Base-by-base conservation (phyloP, 2,888 invertebrate genomes). In the Ypsolopha sequella region DNA sequence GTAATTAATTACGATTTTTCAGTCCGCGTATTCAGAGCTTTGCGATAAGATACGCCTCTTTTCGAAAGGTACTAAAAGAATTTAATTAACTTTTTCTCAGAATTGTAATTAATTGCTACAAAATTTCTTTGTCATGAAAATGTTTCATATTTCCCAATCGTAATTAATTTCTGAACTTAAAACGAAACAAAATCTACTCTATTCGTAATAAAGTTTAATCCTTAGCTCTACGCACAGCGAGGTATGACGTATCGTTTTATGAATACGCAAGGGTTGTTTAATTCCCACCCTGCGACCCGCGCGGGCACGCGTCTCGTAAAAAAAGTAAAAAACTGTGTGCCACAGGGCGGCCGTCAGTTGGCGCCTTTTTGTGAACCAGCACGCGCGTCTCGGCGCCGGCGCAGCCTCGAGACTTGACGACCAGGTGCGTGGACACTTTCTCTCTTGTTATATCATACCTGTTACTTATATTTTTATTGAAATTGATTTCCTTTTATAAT, bases 221-320 rank as follows among this genome's bases (percentile, higher is more conserved):
- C 43, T 2, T 7, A 43, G 13, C 13, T 13, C 9, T 47, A 9
- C 14, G 7, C 34, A 9, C 9, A 8, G 33, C 34, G 10, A 10
- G 6, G 61, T 60, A 65, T 69, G 68, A 73, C 60, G 73, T 66
- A 66, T 68, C 64, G 66, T 65, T 72, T 69, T 73, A 75, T 81
- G 79, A 73, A 77, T 80, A 78, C 73, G 81, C 71, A 79, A 84
- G 86, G 85, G 84, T 80, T 84, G 73, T 68, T 67, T 68, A 69
- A 60, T 53, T 50, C 34, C 58, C 55, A 56, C 53, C 53, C 59
- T 62, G 64, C 61, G 64, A 11, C 52, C 59, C 63, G 64, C 61
- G 64, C 11, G 38, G 51, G 44, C 41, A 39, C 34, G 51, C 41
- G 41, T 8, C 8, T 9, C 14, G 24, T 24, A 24, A 7, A 24